Base-by-base conservation (phyloP, 2,888 invertebrate species). In the Drosophila phalerata region DNA sequence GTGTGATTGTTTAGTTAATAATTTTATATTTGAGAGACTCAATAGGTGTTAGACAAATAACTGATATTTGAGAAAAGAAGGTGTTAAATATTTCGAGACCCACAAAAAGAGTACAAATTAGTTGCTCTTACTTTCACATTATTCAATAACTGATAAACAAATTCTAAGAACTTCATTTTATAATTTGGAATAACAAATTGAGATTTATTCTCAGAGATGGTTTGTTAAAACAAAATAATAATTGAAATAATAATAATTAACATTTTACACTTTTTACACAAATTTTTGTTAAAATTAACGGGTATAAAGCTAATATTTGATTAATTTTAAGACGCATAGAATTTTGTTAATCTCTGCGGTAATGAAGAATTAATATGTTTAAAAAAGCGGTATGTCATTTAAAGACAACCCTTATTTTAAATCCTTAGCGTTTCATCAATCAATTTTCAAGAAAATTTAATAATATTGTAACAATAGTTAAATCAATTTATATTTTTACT, bases 21-120 rank as follows among this genome's bases (percentile, higher is more conserved):
- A 15, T 32, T 32, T 32, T 48, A 42, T 25, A 69, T 47, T 61
- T 73, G 66, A 57, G 66, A 56, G 53, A 53, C 57, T 68, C 75
- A 82, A 79, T 81, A 82, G 77, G 77, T 82, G 77, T 57, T 49
- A 57, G 62, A 51, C 64, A 77, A 60, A 49, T 52, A 69, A 47
- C 10, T 37, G 9, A 3, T 17, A 22, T 34, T 56, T 10, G 3
- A 15, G 4, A 6, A n/a, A 28, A n/a, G n/a, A 37, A 37, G 8
- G 30, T 30, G 28, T 30, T 30, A 30, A 30, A 9, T 1, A 30
- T 2, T 30, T 30, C 9, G 8, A 30, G 8, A 1, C 2, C 8
- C 8, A 9, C 30, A 30, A 30, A 5, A 8, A 30, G 5, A 5
- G 25, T 25, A 5, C 8, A 9, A 8, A 30, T 8, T 9, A 8